These are phyloP conservation scores for Polypterus senegalus DNA, from an alignment of 2,113 vertebrate species.

Conservation along the genomic window DNA sequence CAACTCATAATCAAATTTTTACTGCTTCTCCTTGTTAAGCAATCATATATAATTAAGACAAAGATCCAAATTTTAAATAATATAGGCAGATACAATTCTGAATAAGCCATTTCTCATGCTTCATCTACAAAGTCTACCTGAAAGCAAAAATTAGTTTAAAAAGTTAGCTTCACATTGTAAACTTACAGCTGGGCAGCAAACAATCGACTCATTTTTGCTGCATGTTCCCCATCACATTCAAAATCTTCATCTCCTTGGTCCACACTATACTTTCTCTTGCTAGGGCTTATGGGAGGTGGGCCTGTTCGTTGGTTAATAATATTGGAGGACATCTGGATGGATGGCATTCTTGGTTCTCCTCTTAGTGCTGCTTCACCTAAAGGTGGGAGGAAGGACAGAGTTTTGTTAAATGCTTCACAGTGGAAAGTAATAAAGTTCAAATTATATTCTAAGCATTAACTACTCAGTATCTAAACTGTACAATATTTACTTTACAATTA, in stretches of 20 bases:
- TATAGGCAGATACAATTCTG: too few relatives aligned
- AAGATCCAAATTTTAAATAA: too few relatives aligned
- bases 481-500: too few relatives aligned
- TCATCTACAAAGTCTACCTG: too few relatives aligned
- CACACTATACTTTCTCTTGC: constrained; percentile 80
- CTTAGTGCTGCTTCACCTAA: constrained; percentile 86
- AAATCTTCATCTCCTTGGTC: constrained; percentile 77
- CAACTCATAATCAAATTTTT: too few relatives aligned
- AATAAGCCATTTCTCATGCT: too few relatives aligned
- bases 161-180: not conserved
- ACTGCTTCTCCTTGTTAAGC: too few relatives aligned
- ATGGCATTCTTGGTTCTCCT: constrained; percentile 82
- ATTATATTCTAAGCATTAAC: too few relatives aligned
- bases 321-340: constrained; percentile 68
- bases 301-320: constrained; percentile 79
- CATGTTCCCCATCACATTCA: constrained; percentile 79
- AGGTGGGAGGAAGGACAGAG: not conserved
- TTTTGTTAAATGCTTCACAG: not conserved
- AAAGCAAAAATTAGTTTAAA: too few relatives aligned
- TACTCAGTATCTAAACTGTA: not conserved
- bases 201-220: constrained; percentile 88
- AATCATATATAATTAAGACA: too few relatives aligned
- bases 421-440: not conserved
- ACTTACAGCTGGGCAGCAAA: constrained; percentile 85
- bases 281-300: constrained; percentile 91